phyloP scores from a whole-genome alignment of 1,140 invertebrate genomes.

The Eciton burchellii region DNA sequence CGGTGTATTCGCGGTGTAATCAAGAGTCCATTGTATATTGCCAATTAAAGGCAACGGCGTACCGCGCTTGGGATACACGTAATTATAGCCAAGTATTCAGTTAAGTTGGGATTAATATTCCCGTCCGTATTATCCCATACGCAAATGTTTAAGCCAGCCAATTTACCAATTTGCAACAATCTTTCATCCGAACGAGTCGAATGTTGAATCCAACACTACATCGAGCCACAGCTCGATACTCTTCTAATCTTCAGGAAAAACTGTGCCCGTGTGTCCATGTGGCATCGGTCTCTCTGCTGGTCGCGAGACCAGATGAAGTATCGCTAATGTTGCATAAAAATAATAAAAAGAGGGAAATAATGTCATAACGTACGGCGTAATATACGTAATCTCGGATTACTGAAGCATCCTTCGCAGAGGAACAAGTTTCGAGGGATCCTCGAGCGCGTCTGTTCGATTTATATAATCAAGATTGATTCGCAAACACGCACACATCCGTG shows the following conservation, averaged over 20 bases:
- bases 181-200: too few species aligned
- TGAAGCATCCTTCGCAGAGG: background rate
- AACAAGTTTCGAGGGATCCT: background rate
- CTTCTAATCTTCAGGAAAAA: too few species aligned
- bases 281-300: too few species aligned
- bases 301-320: too few species aligned
- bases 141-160: background rate
- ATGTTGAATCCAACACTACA: too few species aligned
- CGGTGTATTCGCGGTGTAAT: background rate
- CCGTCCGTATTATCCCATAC: background rate
- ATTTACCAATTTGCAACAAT: too few species aligned
- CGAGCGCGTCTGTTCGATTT: background rate
- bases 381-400: background rate
- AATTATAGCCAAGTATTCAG: constrained; percentile 64
- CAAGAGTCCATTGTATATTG: constrained; percentile 66
- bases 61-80: constrained; percentile 40
- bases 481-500: constrained; percentile 18
- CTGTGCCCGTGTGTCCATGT: too few species aligned
- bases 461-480: constrained; percentile 41
- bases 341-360: too few species aligned
- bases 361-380: too few species aligned
- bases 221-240: too few species aligned
- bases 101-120: background rate
- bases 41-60: constrained; percentile 69
- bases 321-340: background rate